These are phyloP conservation scores for Grammomys dolichurus DNA, from an alignment of 2,113 vertebrate species.

Conservation along the genomic window DNA sequence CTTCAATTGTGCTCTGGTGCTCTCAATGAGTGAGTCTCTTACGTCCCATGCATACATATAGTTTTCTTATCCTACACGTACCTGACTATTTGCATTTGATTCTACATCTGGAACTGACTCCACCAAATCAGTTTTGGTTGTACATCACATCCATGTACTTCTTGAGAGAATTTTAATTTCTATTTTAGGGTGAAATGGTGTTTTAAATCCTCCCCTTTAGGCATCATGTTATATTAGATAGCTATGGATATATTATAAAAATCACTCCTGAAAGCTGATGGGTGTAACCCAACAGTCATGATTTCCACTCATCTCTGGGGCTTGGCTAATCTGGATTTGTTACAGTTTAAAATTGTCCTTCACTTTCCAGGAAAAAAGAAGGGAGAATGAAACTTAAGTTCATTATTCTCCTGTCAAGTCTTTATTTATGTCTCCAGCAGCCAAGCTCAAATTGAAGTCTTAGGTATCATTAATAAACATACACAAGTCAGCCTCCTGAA, in stretches of 20 bases:
- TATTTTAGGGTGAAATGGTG: background rate
- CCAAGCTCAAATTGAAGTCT: background rate
- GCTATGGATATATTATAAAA: background rate
- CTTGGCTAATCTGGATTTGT: background rate
- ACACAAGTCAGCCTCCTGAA: background rate
- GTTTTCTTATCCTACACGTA: background rate
- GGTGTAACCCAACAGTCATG: background rate
- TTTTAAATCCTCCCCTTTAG: constrained; percentile 31
- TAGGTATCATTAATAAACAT: background rate
- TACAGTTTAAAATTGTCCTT: background rate
- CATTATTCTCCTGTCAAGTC: background rate
- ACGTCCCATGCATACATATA: background rate
- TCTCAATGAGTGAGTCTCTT: background rate
- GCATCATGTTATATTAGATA: background rate
- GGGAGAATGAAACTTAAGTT: background rate
- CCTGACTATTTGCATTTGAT: background rate
- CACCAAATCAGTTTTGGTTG: background rate
- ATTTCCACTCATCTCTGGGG: background rate
- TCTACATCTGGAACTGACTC: background rate
- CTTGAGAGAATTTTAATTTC: background rate
- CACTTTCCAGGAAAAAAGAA: background rate
- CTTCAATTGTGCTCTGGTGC: constrained; percentile 17
- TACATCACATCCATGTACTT: background rate
- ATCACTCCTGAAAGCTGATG: background rate
- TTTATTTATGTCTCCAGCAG: background rate